phyloP scores from a whole-genome alignment of 2,888 invertebrate species.

The Cryptosula pallasiana region DNA sequence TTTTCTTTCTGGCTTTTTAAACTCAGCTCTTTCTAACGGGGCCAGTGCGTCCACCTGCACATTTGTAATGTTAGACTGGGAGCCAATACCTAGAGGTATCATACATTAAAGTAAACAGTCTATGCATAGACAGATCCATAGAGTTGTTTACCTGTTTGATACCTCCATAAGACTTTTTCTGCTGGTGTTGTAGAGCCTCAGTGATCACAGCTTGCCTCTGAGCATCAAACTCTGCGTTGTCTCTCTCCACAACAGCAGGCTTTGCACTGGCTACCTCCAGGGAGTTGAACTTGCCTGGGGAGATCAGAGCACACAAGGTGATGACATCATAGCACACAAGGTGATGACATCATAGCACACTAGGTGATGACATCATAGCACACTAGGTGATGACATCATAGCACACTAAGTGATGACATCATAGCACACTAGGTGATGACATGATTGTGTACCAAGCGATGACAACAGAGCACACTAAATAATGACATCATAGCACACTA shows the following conservation, averaged over 20 bases:
- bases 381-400: no score
- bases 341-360: not conserved
- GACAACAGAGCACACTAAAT: not conserved
- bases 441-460: no score
- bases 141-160: slow-evolving; percentile 15
- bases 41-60: not conserved
- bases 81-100: no score
- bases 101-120: no score
- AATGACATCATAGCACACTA: no score
- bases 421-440: no score
- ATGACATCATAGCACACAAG: not conserved
- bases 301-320: not conserved
- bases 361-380: no score
- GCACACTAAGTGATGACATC: no score
- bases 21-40: not conserved
- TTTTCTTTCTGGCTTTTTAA: slow-evolving; percentile 16
- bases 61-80: not conserved
- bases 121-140: no score
- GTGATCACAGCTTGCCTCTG: slow-evolving; percentile 9
- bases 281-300: slow-evolving; percentile 8
- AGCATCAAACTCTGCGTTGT: slow-evolving; percentile 10
- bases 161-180: not conserved
- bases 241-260: not conserved
- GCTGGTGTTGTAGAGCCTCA: not conserved
- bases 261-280: slow-evolving; percentile 8